phyloP scores from a whole-genome alignment of 2,888 invertebrate genomes.

The Poecilobothrus nobilitatus region DNA sequence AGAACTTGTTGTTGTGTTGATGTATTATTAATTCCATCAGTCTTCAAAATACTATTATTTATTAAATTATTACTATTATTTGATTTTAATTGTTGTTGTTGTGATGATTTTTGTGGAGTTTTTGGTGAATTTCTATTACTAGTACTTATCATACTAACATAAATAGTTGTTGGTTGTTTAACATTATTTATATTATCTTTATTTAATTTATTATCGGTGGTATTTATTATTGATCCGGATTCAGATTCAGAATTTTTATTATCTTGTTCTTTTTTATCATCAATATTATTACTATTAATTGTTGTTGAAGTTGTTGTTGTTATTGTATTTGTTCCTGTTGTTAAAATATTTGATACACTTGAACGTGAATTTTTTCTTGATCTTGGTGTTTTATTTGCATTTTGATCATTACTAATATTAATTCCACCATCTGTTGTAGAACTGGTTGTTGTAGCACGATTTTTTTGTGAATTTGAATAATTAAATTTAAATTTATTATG shows the following conservation, averaged over 20 bases:
- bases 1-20: background rate
- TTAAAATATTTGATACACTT: background rate
- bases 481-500: slow-evolving; percentile 35
- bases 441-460: slow-evolving; percentile 19
- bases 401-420: slow-evolving; percentile 29
- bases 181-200: slow-evolving; percentile 10
- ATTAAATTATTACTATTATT: slow-evolving; percentile 32
- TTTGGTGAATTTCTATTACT: slow-evolving; percentile 13
- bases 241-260: slow-evolving; percentile 16
- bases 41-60: slow-evolving; percentile 37
- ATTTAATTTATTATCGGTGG: slow-evolving; percentile 13
- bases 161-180: slow-evolving; percentile 32
- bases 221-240: slow-evolving; percentile 7
- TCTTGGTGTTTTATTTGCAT: slow-evolving; percentile 32
- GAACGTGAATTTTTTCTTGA: slow-evolving; percentile 39
- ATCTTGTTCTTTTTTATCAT: slow-evolving; percentile 14
- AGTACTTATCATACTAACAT: slow-evolving; percentile 38
- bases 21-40: slow-evolving; percentile 24
- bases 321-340: slow-evolving; percentile 8
- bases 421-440: slow-evolving; percentile 15
- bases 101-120: slow-evolving; percentile 2
- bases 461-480: slow-evolving; percentile 18
- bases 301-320: slow-evolving; percentile 9
- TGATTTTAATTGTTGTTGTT: slow-evolving; percentile 13
- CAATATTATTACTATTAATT: slow-evolving; percentile 18